Conservation (phyloP, 2,797 vertebrate species). For the Ammospiza maritima region DNA sequence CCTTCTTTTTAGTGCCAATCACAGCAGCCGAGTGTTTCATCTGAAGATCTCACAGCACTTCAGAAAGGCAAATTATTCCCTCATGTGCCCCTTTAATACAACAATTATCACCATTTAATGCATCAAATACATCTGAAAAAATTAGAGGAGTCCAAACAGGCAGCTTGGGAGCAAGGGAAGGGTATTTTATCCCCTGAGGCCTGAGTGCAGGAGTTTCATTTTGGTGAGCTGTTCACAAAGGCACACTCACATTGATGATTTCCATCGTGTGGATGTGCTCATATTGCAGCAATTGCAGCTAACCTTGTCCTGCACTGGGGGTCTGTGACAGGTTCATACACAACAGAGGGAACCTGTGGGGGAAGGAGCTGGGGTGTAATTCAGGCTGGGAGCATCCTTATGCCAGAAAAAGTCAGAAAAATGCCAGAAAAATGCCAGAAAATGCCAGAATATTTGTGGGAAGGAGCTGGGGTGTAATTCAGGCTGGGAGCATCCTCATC, state of each 20-base stretch:
- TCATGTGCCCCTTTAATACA: conserved; percentile 2
- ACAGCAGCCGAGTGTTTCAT: not conserved
- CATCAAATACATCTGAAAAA: not conserved
- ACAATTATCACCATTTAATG: conserved; percentile 49
- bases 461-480: not conserved
- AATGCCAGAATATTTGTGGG: not conserved
- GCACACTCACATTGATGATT: not conserved
- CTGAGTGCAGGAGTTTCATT: not conserved
- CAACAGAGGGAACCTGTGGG: fast-evolving
- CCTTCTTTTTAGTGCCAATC: conserved; percentile 49
- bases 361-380: not conserved
- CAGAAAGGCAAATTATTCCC: conserved; percentile 46
- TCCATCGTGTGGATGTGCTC: not conserved
- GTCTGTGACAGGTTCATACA: fast-evolving
- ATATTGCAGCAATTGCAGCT: not conserved
- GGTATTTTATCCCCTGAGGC: not conserved
- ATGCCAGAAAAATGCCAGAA: not conserved
- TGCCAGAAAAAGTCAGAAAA: not conserved
- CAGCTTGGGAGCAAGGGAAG: not conserved
- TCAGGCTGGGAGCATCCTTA: not conserved
- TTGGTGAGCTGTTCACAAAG: not conserved
- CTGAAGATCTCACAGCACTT: conserved; percentile 20
- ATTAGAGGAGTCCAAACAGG: not conserved
- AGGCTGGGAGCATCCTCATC: not conserved
- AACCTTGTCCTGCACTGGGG: not conserved